Percentiles rank a stretch among this genome's conserved stretches.
These are phyloP conservation scores for Macrochelys suwanniensis DNA, from an alignment of 2,797 vertebrate species.

Conservation along the genomic window DNA sequence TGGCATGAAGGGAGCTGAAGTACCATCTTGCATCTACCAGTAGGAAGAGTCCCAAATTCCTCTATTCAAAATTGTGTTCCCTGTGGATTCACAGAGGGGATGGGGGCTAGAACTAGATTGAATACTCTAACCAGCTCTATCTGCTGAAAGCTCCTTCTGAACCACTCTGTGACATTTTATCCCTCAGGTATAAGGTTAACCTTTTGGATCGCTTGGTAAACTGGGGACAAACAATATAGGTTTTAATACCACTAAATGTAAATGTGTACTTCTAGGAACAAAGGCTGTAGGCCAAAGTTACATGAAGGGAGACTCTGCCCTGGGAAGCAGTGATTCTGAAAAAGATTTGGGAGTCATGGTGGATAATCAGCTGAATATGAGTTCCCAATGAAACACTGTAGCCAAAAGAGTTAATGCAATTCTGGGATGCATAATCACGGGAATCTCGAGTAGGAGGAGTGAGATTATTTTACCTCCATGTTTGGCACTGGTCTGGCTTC, in stretches of 20 bases:
- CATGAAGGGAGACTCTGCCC: background rate
- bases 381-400: background rate
- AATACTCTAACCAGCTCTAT: no score
- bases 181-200: background rate
- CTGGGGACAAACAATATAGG: background rate
- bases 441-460: background rate
- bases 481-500: background rate
- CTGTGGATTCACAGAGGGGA: background rate
- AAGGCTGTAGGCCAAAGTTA: background rate
- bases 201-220: background rate
- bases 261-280: background rate
- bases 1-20: background rate
- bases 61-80: background rate
- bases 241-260: background rate
- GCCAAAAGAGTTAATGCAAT: background rate
- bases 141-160: background rate
- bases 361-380: background rate
- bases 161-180: background rate
- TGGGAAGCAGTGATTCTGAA: background rate
- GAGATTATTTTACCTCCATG: background rate
- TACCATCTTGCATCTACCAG: background rate
- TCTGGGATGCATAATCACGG: background rate
- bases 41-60: background rate
- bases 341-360: background rate
- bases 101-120: background rate